Evolutionary conservation across 2,888 invertebrate species (phyloP).

Genomic region (Ophion obscuratus): DNA sequence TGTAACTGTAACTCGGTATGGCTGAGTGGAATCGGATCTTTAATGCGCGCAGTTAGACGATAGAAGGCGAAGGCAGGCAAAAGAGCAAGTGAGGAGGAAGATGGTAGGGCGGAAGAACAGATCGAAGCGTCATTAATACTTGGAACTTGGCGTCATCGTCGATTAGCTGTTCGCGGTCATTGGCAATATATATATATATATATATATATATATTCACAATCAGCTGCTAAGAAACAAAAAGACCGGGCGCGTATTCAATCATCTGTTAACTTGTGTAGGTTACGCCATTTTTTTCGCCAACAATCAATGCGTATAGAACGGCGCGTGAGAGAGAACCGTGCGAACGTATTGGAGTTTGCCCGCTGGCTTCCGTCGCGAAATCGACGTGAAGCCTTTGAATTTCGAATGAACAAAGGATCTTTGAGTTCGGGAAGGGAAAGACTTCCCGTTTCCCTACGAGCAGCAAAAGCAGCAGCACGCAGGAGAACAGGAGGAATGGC

Average conservation of each 20-base stretch:
- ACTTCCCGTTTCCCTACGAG: slow-evolving; percentile 38
- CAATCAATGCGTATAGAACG: background rate
- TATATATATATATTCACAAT: background rate
- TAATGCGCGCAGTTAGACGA: background rate
- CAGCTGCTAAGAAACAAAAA: background rate
- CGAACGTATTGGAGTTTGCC: slow-evolving; percentile 55
- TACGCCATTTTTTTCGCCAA: slow-evolving; percentile 16
- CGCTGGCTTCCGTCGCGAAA: slow-evolving; percentile 69
- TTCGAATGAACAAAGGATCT: slow-evolving; percentile 68
- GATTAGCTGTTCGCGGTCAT: slow-evolving; percentile 28
- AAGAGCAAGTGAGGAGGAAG: slow-evolving; percentile 25
- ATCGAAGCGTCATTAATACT: slow-evolving; percentile 46
- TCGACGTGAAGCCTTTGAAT: slow-evolving; percentile 71
- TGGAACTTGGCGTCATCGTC: slow-evolving; percentile 59
- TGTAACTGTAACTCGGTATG: slow-evolving; percentile 34
- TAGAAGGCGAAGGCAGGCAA: slow-evolving; percentile 3
- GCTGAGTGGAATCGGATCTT: slow-evolving; percentile 25
- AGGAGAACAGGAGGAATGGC: slow-evolving; percentile 24
- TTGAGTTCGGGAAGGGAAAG: slow-evolving; percentile 50
- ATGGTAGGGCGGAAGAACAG: background rate
- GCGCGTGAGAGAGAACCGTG: slow-evolving; percentile 56
- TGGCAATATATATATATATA: slow-evolving; percentile 12
- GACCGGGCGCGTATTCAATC: background rate
- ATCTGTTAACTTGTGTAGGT: background rate
- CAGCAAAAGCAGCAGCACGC: slow-evolving; percentile 10